Evolutionary conservation across 1,140 invertebrate species (phyloP).

Genomic region (Achroia grisella): DNA sequence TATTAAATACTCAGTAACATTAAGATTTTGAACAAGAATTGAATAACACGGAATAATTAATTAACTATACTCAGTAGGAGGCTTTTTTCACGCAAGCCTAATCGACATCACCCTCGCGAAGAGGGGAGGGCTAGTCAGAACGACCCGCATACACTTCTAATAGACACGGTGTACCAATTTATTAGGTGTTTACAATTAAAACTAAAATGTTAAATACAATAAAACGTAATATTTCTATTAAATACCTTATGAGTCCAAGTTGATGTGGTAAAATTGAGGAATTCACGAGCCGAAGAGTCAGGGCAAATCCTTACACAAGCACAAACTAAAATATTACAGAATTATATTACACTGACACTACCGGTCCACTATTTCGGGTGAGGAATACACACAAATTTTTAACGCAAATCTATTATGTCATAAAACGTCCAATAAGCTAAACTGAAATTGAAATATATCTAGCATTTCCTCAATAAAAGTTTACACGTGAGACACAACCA

Average conservation of each 20-base stretch:
- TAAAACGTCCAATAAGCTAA: conserved; percentile 50
- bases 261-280: conserved; percentile 20
- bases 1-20: not conserved
- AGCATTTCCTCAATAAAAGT: conserved; percentile 49
- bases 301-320: conserved; percentile 59
- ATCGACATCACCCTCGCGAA: conserved; percentile 1
- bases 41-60: too few relatives aligned
- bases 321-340: conserved; percentile 52
- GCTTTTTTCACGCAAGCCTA: conserved; percentile 5
- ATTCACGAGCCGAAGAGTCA: conserved; percentile 29
- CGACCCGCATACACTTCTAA: conserved; percentile 9
- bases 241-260: conserved; percentile 23
- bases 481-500: conserved; percentile 44
- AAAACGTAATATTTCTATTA: conserved; percentile 7
- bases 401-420: conserved; percentile 52
- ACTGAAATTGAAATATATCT: conserved; percentile 42
- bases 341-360: conserved; percentile 49
- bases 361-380: conserved; percentile 28
- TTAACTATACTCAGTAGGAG: not conserved
- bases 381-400: conserved; percentile 29
- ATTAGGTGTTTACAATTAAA: too few relatives aligned
- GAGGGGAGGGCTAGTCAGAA: not conserved
- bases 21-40: too few relatives aligned
- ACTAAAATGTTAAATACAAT: not conserved
- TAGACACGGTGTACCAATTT: too few relatives aligned